Percentiles rank a stretch among this genome's conserved stretches.
phyloP scores from a whole-genome alignment of 2,113 vertebrate species.

The Prolemur simus region DNA sequence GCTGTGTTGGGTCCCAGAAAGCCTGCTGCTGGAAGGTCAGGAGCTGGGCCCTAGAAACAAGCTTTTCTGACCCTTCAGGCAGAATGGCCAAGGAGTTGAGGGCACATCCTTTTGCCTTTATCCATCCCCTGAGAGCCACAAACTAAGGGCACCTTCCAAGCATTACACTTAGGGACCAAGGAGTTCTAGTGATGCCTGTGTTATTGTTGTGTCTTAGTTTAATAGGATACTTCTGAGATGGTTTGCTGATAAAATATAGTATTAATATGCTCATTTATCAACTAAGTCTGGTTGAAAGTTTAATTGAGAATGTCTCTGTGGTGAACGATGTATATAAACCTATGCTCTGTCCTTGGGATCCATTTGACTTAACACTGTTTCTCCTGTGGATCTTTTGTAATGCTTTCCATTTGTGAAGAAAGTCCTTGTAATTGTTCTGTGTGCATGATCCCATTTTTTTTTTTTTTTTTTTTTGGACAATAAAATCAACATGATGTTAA shows the following conservation, averaged over 20 bases:
- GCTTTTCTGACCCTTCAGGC: not conserved
- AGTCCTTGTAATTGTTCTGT: not conserved
- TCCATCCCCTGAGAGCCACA: not conserved
- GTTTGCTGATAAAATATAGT: not conserved
- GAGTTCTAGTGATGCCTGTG: not conserved
- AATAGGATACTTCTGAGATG: not conserved
- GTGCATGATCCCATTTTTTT: not conserved
- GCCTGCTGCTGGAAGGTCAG: not conserved
- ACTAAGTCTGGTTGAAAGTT: not conserved
- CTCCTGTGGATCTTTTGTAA: not conserved
- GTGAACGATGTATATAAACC: not conserved
- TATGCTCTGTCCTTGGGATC: not conserved
- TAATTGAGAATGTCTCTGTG: not conserved
- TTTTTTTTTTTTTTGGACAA: not conserved
- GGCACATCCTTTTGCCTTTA: not conserved
- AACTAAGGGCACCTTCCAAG: not conserved
- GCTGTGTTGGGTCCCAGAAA: not conserved
- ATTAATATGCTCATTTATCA: not conserved
- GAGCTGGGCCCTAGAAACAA: not conserved
- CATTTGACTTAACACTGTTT: not conserved
- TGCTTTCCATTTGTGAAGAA: slow-evolving; percentile 22
- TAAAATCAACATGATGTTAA: not conserved
- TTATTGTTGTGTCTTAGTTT: not conserved
- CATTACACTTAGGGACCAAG: not conserved
- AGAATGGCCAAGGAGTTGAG: not conserved